Conservation (phyloP, 1,140 invertebrate species). For the Spodoptera litura region DNA sequence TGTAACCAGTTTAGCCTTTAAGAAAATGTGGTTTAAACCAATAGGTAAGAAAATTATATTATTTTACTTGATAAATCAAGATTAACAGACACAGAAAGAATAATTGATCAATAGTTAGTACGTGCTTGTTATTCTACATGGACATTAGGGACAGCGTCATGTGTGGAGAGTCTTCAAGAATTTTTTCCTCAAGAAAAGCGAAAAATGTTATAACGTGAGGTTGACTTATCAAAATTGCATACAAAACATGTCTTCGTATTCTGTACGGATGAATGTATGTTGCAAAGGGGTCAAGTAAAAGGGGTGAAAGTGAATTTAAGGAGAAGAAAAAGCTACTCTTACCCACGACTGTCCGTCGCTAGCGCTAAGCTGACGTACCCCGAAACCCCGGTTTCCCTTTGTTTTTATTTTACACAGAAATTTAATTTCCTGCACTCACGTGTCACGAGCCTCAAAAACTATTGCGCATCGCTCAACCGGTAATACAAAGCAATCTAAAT, state of each 20-base stretch:
- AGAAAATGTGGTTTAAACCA: too few relatives aligned
- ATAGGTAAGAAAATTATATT: neutral
- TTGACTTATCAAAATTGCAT: too few relatives aligned
- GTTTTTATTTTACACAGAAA: constrained; percentile 77
- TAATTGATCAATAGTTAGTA: constrained; percentile 10
- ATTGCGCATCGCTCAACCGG: constrained; percentile 84
- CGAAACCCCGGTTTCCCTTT: constrained; percentile 19
- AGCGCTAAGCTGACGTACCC: constrained; percentile 21
- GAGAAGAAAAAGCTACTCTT: neutral
- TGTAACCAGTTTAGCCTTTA: neutral
- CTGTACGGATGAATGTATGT: neutral
- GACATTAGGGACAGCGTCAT: constrained; percentile 10
- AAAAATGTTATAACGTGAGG: too few relatives aligned
- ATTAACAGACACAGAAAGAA: neutral
- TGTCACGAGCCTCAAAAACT: constrained; percentile 84
- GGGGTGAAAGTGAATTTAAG: neutral
- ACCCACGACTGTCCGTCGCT: constrained; percentile 11
- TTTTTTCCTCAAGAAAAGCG: neutral
- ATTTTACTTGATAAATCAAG: neutral
- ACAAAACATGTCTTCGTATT: too few relatives aligned
- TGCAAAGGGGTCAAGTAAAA: neutral
- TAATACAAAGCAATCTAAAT: constrained; percentile 86
- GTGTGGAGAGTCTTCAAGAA: neutral
- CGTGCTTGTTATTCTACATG: too few relatives aligned
- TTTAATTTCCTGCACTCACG: constrained; percentile 82